Percentiles rank a stretch among this genome's conserved stretches.
These are phyloP conservation scores for Anisognathus igniventris DNA, from an alignment of 2,797 vertebrate species.

Conservation along the genomic window DNA sequence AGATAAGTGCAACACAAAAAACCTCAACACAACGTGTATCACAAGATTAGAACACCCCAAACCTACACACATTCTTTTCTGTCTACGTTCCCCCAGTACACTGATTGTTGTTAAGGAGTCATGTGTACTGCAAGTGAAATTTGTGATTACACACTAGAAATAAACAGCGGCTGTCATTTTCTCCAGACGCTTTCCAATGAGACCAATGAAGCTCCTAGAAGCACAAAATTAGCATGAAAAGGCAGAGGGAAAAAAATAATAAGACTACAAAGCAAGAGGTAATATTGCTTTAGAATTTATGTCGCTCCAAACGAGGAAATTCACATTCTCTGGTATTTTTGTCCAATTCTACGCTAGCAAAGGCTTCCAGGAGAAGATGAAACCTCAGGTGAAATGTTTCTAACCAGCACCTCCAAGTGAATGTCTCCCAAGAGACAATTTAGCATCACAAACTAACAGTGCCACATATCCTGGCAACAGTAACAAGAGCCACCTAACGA, in stretches of 20 bases:
- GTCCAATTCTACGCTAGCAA: background rate
- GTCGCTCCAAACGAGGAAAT: background rate
- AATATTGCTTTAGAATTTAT: background rate
- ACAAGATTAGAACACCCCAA: background rate
- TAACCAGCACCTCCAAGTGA: background rate
- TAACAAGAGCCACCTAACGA: background rate
- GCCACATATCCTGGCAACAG: background rate
- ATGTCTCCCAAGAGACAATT: background rate
- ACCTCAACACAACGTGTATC: background rate
- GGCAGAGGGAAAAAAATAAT: accelerated
- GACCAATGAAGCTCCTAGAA: accelerated
- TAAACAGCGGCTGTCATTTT: background rate
- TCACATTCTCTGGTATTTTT: background rate
- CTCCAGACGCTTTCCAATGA: background rate
- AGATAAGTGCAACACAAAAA: background rate
- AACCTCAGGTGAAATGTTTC: background rate
- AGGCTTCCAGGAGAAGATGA: background rate
- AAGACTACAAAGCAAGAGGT: background rate
- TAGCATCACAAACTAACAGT: background rate
- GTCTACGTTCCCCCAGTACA: background rate
- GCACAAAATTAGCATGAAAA: background rate
- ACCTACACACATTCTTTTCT: background rate
- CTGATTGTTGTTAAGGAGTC: background rate
- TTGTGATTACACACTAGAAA: background rate
- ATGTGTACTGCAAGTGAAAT: accelerated